Evolutionary conservation across 2,888 invertebrate species (phyloP).

Genomic region (Eupithecia pulchellata): DNA sequence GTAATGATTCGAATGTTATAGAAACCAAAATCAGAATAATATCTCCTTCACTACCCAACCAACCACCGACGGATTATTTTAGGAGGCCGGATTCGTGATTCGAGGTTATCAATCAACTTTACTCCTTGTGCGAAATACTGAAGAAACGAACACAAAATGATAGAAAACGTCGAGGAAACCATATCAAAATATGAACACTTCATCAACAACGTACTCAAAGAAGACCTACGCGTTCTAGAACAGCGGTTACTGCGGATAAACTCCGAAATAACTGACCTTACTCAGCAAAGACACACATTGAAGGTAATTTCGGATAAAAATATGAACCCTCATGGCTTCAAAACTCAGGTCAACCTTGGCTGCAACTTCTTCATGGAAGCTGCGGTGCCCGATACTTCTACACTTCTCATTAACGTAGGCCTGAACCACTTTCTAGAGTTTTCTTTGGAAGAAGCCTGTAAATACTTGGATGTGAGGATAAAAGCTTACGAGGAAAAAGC

Average conservation of each 20-base stretch:
- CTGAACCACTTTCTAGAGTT: conserved; percentile 91
- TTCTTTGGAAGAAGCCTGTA: conserved; percentile 88
- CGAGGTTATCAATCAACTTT: not conserved
- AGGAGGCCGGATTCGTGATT: not conserved
- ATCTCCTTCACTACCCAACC: not conserved
- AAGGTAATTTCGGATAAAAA: conserved; percentile 86
- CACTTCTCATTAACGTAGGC: conserved; percentile 90
- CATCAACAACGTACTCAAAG: conserved; percentile 91
- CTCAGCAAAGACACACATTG: conserved; percentile 90
- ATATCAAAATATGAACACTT: conserved; percentile 87
- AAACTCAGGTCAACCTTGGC: conserved; percentile 90
- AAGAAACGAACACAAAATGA: not conserved
- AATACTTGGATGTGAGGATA: conserved; percentile 89
- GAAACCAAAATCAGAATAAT: not conserved
- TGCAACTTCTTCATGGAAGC: conserved; percentile 94
- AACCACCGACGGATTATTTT: not conserved
- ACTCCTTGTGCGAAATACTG: not conserved
- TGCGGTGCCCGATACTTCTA: conserved; percentile 87
- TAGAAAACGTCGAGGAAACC: conserved; percentile 54
- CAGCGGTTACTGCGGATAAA: conserved; percentile 86
- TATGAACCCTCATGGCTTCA: conserved; percentile 76
- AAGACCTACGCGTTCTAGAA: conserved; percentile 87
- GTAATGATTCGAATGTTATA: not conserved
- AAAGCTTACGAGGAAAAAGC: conserved; percentile 87
- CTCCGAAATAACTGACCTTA: conserved; percentile 88